Conservation (phyloP, 2,888 invertebrate species). For the Neuroscelio doddi region DNA sequence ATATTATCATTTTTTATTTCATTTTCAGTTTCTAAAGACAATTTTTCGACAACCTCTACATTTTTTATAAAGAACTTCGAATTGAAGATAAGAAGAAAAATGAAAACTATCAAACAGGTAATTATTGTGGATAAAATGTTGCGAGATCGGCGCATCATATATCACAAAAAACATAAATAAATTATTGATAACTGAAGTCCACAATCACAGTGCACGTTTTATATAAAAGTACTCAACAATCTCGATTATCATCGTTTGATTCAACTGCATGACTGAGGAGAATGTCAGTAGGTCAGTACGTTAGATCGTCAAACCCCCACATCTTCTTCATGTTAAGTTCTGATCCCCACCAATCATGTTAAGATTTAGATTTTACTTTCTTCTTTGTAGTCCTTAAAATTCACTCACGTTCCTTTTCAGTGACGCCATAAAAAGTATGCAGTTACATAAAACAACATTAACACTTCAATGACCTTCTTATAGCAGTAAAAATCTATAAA, state of each 20-base stretch:
- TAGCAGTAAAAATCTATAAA: no score
- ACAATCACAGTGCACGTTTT: conserved; percentile 25
- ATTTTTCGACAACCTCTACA: no score
- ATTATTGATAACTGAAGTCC: conserved; percentile 8
- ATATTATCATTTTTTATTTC: no score
- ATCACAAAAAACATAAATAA: conserved; percentile 7
- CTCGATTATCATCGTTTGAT: conserved; percentile 54
- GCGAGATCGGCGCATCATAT: conserved; percentile 58
- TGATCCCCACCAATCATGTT: conserved; percentile 33
- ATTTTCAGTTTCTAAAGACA: no score
- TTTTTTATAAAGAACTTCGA: no score
- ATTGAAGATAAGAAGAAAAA: conserved; percentile 52
- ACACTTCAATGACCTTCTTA: no score
- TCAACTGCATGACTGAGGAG: conserved; percentile 63
- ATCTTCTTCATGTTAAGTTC: conserved; percentile 47
- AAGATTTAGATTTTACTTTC: conserved; percentile 34
- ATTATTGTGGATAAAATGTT: conserved; percentile 49
- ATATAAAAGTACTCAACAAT: conserved; percentile 27
- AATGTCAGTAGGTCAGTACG: conserved; percentile 70
- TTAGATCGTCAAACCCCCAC: conserved; percentile 58
- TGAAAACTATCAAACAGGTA: conserved; percentile 51
- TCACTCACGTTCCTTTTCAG: conserved; percentile 16
- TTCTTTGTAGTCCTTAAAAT: conserved; percentile 37
- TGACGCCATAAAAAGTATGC: conserved; percentile 7
- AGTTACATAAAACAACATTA: no score